Conservation (phyloP, 2,797 vertebrate species). For the Gallinago solitaria region DNA sequence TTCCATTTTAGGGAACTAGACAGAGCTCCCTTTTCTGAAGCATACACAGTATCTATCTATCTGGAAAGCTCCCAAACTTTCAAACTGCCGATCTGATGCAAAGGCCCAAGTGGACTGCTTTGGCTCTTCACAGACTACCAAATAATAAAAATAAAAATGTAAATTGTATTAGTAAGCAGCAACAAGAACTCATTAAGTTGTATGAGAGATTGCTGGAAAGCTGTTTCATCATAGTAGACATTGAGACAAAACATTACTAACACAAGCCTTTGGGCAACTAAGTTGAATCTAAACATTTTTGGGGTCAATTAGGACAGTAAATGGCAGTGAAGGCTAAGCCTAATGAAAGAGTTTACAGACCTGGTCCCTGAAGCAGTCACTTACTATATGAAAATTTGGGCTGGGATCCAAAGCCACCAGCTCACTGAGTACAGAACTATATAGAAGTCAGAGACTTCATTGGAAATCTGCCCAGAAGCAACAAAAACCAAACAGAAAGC, state of each 20-base stretch:
- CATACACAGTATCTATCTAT: not conserved
- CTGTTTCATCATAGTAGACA: not conserved
- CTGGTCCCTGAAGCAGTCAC: not conserved
- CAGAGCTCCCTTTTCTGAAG: not conserved
- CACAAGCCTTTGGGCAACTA: not conserved
- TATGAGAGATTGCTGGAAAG: not conserved
- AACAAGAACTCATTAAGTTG: not conserved
- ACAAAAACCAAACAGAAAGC: not conserved
- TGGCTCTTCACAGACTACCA: not conserved
- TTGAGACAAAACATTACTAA: not conserved
- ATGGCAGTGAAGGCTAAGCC: not conserved
- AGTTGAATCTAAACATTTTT: not conserved
- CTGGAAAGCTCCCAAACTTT: not conserved
- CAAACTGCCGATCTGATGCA: not conserved
- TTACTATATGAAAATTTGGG: not conserved
- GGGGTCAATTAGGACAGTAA: not conserved
- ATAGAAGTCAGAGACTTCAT: not conserved
- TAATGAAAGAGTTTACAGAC: not conserved
- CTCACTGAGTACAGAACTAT: not conserved
- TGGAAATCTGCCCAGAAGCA: not conserved
- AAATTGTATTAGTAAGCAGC: not conserved
- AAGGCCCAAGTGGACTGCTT: not conserved
- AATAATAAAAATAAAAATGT: not conserved
- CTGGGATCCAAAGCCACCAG: not conserved
- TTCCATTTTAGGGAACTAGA: not conserved